Percentiles rank a stretch among this genome's conserved stretches.
These are phyloP conservation scores for Semotilus atromaculatus DNA, from an alignment of 2,797 vertebrate genomes.

Conservation along the genomic window DNA sequence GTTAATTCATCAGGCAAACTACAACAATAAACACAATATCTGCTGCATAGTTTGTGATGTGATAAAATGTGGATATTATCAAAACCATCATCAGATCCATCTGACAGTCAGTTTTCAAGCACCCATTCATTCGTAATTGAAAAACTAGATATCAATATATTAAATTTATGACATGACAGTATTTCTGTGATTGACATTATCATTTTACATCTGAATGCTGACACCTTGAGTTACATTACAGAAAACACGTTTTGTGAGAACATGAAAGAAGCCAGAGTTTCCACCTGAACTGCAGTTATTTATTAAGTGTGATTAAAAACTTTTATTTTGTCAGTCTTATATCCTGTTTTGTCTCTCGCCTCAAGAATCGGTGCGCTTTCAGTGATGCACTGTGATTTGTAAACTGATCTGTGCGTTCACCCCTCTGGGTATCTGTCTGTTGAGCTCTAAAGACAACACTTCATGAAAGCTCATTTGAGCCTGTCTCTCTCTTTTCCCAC, in stretches of 20 bases:
- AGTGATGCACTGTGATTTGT: slow-evolving; percentile 17
- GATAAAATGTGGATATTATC: not conserved
- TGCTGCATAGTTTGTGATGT: not conserved
- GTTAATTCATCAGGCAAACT: not conserved
- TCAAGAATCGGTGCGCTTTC: not conserved
- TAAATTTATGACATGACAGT: not conserved
- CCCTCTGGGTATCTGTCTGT: slow-evolving; percentile 23
- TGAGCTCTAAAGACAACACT: slow-evolving; percentile 39
- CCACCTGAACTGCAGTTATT: not conserved
- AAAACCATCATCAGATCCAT: not conserved
- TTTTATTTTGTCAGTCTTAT: not conserved
- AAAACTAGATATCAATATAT: not conserved
- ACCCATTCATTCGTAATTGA: not conserved
- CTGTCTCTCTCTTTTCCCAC: slow-evolving; percentile 32
- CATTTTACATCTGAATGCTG: not conserved
- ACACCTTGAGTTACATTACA: not conserved
- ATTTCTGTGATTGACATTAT: not conserved
- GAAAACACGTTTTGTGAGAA: not conserved
- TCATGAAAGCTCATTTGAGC: slow-evolving; percentile 37
- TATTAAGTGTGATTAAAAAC: slow-evolving; percentile 8
- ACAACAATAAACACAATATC: not conserved
- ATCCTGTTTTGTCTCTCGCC: not conserved
- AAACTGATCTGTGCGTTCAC: not conserved
- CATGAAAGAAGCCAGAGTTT: not conserved
- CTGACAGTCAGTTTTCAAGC: not conserved